A percentile compares a stretch with the other conserved stretches of the same genome.
Evolutionary conservation across 2,113 vertebrate genomes (phyloP).

Genomic region (Struthidea cinerea): DNA sequence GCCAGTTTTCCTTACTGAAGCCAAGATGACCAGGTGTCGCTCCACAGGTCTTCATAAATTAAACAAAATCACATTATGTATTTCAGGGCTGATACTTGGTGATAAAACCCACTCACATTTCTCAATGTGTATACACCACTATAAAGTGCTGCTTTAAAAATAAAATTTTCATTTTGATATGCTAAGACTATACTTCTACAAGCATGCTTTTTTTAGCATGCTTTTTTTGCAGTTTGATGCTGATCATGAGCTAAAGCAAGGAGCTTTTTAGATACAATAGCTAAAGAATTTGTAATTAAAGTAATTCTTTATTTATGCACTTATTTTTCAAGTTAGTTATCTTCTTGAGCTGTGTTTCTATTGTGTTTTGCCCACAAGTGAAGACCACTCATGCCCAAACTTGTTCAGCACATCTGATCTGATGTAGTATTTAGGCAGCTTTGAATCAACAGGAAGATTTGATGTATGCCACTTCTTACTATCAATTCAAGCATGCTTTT

Average conservation of each 20-base stretch:
- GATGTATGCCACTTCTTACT: background rate
- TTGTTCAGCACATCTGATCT: background rate
- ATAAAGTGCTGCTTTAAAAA: background rate
- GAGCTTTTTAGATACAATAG: background rate
- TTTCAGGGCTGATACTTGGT: background rate
- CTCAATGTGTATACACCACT: background rate
- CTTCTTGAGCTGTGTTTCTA: background rate
- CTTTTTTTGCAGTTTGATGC: background rate
- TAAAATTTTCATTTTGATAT: background rate
- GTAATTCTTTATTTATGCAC: background rate
- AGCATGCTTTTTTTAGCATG: background rate
- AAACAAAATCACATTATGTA: background rate
- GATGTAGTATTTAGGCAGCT: background rate
- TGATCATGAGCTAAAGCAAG: background rate
- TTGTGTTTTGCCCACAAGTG: background rate
- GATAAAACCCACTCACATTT: background rate
- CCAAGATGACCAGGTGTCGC: background rate
- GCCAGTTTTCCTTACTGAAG: background rate
- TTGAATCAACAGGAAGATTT: background rate
- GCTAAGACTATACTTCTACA: background rate
- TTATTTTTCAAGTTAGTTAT: background rate
- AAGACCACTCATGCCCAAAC: background rate
- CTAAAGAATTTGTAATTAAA: background rate
- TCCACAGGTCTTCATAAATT: background rate
- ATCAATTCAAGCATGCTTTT: background rate